Evolutionary conservation across 2,797 vertebrate species (phyloP), one percentile per base, ranked within the genome.

Genomic region (Dipus sagitta): DNA sequence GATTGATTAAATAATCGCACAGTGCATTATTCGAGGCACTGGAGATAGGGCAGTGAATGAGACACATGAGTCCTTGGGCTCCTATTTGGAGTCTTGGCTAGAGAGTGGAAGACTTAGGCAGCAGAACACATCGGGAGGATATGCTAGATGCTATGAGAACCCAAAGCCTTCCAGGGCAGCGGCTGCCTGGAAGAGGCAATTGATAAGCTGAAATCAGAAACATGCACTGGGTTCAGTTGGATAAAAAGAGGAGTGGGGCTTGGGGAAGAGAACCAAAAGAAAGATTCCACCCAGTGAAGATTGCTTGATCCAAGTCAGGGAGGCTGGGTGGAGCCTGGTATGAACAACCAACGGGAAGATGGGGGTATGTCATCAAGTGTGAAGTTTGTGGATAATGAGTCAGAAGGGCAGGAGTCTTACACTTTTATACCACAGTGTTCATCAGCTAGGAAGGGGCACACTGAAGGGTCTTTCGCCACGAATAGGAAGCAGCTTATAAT

Each of bases 131-230:
- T 42, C 17, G 28, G 15, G 30, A 78, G 47, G 21, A 62, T 62
- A 21, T 62, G 60, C 60, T 62, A 23, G 60, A 21, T 20, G 3
- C n/a, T 47, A 0, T 67, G 20, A 28, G 47, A 75, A 54, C 7
- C 13, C 60, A 6, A 20, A 32, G 14, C n/a, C 24, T 91, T 11
- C 34, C 12, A 24, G n/a, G 8, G 10, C 24, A 0, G 4, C 75
- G 74, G 28, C 76, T 92, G 76, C 76, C 47, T 88, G 79, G 60
- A 68, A 38, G 47, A 92, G 58, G 83, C 60, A 62, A 92, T 70
- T 68, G 20, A 52, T 47, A 72, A n/a, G n/a, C 58, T 80, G 47
- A 76, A 85, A 62, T 23, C 32, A 74, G 68, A 80, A 88, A 38
- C 23, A 65, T 62, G 18, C 11, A 21, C 58, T 64, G 14, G 10